Conservation (phyloP, 1,140 invertebrate species). For the Diploscapter pachys region DNA sequence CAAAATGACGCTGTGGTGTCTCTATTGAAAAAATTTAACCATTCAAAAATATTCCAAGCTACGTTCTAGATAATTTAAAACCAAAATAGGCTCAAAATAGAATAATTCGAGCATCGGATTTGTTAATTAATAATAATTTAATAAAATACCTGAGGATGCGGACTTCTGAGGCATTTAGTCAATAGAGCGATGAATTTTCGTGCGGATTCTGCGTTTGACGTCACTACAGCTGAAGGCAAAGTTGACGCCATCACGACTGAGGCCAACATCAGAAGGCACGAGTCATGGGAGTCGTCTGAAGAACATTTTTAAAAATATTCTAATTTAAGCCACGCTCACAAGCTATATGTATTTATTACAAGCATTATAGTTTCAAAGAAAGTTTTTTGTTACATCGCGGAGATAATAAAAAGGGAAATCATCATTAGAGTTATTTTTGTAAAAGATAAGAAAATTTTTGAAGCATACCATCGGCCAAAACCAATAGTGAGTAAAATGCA, state of each 20-base stretch:
- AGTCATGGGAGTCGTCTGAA: not conserved
- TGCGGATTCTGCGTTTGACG: constrained; percentile 20
- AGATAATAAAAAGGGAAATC: constrained; percentile 6
- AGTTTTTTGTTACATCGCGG: not conserved
- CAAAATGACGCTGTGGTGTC: not conserved
- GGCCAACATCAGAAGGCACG: constrained; percentile 14
- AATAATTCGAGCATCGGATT: constrained; percentile 8
- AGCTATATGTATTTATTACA: not conserved
- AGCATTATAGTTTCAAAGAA: not conserved
- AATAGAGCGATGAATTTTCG: constrained; percentile 10
- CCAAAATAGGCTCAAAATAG: not conserved
- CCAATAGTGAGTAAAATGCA: constrained; percentile 87
- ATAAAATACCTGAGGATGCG: constrained; percentile 15
- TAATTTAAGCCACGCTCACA: not conserved
- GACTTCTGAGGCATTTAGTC: constrained; percentile 18
- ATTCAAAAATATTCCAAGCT: not conserved
- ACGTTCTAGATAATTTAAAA: constrained; percentile 1
- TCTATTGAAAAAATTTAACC: constrained; percentile 4
- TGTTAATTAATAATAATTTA: constrained; percentile 2
- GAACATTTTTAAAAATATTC: not conserved
- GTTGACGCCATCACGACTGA: constrained; percentile 15
- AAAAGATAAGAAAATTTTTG: constrained; percentile 1
- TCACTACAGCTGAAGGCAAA: constrained; percentile 9
- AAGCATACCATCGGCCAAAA: constrained; percentile 53
- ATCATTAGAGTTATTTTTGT: constrained; percentile 13